Evolutionary conservation across 2,797 vertebrate genomes (phyloP), one percentile per base, ranked within the genome.

Genomic region (Pelobates cultripes): DNA sequence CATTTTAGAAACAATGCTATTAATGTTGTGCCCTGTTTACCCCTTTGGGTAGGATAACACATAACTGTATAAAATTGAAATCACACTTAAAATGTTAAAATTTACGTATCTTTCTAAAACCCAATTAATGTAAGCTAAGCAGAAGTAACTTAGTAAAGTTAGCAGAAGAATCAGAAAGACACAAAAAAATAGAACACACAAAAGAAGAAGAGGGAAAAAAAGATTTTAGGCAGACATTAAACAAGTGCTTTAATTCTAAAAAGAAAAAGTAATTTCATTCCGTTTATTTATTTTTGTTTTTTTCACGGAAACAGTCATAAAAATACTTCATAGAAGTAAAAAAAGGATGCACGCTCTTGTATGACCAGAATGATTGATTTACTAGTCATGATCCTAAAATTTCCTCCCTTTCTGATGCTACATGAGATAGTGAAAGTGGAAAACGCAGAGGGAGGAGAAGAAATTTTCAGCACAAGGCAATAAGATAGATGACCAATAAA

Each of bases 241-340:
- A 77, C 83, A 0, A 88, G 84, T 7, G 86, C 84, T 87, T 84
- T 87, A 89, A 81, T 91, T 91, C 89, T 93, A 92, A 75, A 71
- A 81, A 61, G 51, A 73, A 51, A 83, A 93, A 93, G 28, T 89
- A 75, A 73, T 79, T 94, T 93, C 91, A 93, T 92, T 88, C 87
- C 2, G 28, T 28, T 28, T 28, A 28, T 28, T 28, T 28, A 28
- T 28, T 28, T 28, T 28, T 28, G 28, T 87, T 85, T 87, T 93
- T 93, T 92, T 91, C 91, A 92, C 80, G 89, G 89, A 93, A 93
- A 94, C 88, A 89, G 82, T 91, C 75, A 76, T 75, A 91, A 91
- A 92, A 90, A 92, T 92, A 94, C 94, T 94, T 94, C 94, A 94
- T 87, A 94, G 94, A 94, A 94, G 94, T 94, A 92, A 90, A 87